Evolutionary conservation across 2,888 invertebrate species (phyloP), one percentile per base, ranked within the genome.

Genomic region (Neoaliturus tenellus): DNA sequence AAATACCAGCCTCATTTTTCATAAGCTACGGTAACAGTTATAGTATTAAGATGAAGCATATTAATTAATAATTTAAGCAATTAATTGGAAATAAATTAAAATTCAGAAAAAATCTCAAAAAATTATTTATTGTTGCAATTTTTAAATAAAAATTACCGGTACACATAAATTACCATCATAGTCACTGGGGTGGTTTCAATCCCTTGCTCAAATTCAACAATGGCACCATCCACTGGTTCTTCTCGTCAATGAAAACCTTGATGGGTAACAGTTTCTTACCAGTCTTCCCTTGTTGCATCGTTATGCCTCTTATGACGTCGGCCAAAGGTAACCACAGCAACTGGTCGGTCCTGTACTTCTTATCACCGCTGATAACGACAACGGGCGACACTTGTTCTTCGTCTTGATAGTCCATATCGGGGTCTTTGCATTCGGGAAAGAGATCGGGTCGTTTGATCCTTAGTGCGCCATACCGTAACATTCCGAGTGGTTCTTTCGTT

Each of bases 311-410:
- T 8, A 62, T 62, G 62, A 31, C 62, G 62, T 62, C 62, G 14
- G 28, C 5, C 31, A 62, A 31, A 6, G 62, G 62, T 3, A 62
- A 62, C 62, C 62, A 62, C 28, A 62, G 14, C 62, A 62, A 31
- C 62, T 28, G 25, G 31, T 25, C 28, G 3, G 62, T 62, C 31
- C 25, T 62, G 62, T 28, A 62, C 62, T 62, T 62, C 14, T 28
- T 62, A 14, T 62, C 62, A 14, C 62, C 62, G 20, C 62, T 62
- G 28, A 62, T 62, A 14, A 62, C 62, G 4, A 62, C 31, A 4
- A 62, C 62, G 3, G 62, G 62, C 1, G 62, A 62, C 28, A 62
- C 62, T 62, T 62, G 62, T 17, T 62, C 62, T 31, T 62, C 62
- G 14, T 62, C 62, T 62, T 25, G 25, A 17, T 62, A 62, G 62